Base-by-base conservation (phyloP, 2,888 invertebrate genomes). In the Drosophila hamatofila region DNA sequence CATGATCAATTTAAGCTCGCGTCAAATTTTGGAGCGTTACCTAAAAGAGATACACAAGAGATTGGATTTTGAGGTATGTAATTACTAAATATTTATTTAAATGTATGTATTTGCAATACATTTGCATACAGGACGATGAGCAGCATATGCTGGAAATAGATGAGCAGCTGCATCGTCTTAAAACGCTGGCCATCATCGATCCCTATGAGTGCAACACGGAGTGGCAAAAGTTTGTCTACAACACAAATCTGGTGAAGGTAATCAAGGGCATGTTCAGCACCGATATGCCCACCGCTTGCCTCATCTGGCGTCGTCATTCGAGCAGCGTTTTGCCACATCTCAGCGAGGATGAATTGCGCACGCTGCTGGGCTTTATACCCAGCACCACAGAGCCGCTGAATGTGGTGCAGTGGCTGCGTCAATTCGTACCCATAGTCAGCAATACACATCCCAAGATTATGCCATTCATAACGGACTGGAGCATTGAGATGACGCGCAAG, bases 151-250 rank as follows among this genome's bases (percentile, higher is more conserved):
- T 91, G 48, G 91, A 92, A 72, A 92, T 93, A 46, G 90, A 91
- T 37, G 93, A 93, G 63, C 91, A 92, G 63, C 67, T 92, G 49
- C 82, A 91, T 59, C 92, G 93, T 3, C 77, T 93, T 0, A 91
- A 93, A 75, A 93, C 93, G 0, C 79, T 93, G n/a, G 69, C 86
- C 21, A 89, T 93, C 12, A 92, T 91, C 33, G 93, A 93, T 89
- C 93, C 93, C 3, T 91, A 91, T 46, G 92, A 93, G 74, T 83
- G 90, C 25, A 92, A 93, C 75, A 64, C 82, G n/a, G 90, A 92
- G 30, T 93, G 93, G 93, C 92, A 92, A 67, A 92, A 92, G 72
- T 93, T 93, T 74, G 89, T 93, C 27, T 90, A 92, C 73, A 89
- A 92, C 70, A 75, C 90, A 9, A 92, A 93, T 80, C 79, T 93